Evolutionary conservation across 2,113 vertebrate species (phyloP).

Genomic region (Zingel zingel): DNA sequence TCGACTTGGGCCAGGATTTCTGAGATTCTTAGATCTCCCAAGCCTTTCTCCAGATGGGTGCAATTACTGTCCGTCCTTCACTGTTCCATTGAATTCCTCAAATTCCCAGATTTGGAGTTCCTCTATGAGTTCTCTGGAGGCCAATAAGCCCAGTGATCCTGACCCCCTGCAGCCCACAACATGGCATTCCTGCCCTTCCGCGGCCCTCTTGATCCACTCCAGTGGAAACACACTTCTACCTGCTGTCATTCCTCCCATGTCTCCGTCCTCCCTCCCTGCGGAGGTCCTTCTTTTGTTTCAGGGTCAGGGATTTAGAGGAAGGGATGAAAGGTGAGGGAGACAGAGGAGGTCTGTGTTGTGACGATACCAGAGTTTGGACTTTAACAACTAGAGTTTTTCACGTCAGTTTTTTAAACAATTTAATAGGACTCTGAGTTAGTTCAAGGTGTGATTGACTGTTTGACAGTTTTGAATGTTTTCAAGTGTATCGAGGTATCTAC

Average conservation of each 20-base stretch:
- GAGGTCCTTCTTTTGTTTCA: slow-evolving; percentile 34
- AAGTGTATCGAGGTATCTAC: background rate
- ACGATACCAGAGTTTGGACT: background rate
- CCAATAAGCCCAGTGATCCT: slow-evolving; percentile 50
- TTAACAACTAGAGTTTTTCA: background rate
- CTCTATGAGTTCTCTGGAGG: slow-evolving; percentile 34
- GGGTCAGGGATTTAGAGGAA: slow-evolving; percentile 37
- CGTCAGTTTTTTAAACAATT: background rate
- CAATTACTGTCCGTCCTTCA: slow-evolving; percentile 37
- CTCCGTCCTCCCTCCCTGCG: background rate
- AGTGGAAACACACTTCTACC: slow-evolving; percentile 14
- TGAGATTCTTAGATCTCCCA: slow-evolving; percentile 28
- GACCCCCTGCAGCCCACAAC: slow-evolving; percentile 31
- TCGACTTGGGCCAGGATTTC: slow-evolving; percentile 26
- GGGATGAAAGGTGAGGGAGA: slow-evolving; percentile 20
- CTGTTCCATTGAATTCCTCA: slow-evolving; percentile 47
- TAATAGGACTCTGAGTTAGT: background rate
- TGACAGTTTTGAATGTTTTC: background rate
- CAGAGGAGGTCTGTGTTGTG: background rate
- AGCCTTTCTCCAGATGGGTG: slow-evolving; percentile 6
- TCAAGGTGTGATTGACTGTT: background rate
- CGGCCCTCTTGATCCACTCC: slow-evolving; percentile 20
- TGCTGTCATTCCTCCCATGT: background rate
- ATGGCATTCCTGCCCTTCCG: slow-evolving; percentile 45
- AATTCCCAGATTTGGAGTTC: slow-evolving; percentile 53